Base-by-base conservation (phyloP, 2,797 vertebrate genomes). In the Otolemur crassicaudatus region DNA sequence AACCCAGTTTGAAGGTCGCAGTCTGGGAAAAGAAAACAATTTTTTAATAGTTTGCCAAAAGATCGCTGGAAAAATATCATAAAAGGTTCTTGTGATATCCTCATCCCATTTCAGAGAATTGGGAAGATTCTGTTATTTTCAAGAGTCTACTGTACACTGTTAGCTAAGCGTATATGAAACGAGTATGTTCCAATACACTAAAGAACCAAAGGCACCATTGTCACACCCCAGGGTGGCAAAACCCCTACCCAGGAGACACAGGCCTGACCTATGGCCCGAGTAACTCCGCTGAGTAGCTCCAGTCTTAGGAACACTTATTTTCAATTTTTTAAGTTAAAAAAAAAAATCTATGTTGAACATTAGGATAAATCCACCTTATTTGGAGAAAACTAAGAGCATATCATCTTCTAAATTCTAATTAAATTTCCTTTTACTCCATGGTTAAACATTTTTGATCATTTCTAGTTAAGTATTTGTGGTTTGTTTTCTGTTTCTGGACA, bases 11-110 rank as follows among this genome's bases (percentile, higher is more conserved):
- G 53, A 80, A 93, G 31, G 56, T 23, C 6, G 9, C 27, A 23
- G 31, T 19, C 70, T 77, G 23, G 56, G 31, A 53, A 22, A 29
- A 12, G 67, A 58, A 65, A 22, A 40, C 4, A 49, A 7, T 85
- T 73, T 80, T 80, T 69, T 53, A 85, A 65, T 75, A 43, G 11
- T 80, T 94, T 61, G 11, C 60, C 80, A 61, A 92, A 77, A 90
- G 13, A 7, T 67, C 61, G 67, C 67, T 75, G n/a, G 60, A 70
- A 80, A 80, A 84, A 73, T 53, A 16, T 16, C 49, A 53, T 23
- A 72, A 72, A 93, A 83, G 43, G 31, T 25, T 65, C 37, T 80
- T n/a, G 40, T 79, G 43, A 6, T 65, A 58, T 67, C 40, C 16
- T 58, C 37, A 60, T 61, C 60, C 85, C n/a, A 89, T 85, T 92